Base-by-base conservation (phyloP, 1,140 invertebrate species). In the Dryas iulia region DNA sequence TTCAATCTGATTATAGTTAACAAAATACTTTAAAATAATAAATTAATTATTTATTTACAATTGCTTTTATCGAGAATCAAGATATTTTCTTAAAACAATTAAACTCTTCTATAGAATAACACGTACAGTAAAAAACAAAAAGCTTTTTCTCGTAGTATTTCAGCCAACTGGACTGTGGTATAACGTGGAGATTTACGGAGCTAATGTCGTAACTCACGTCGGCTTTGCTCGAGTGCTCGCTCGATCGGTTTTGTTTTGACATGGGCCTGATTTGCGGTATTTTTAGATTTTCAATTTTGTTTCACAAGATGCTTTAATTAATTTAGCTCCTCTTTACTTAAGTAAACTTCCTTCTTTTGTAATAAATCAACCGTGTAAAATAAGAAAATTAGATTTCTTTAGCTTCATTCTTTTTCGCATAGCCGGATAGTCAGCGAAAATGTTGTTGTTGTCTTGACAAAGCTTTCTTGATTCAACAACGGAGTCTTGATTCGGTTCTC, bases 171-270 rank as follows among this genome's bases (percentile, higher is more conserved):
- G 69, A 69, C 47, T 66, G 66, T 59, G 61, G 62, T 69, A 64
- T 67, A 59, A 56, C 33, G 59, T 14, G 25, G 60, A 71, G 74
- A 74, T 77, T 77, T 74, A 74, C 65, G 54, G 59, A 56, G 57
- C n/a, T 60, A 69, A 67, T 67, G 69, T 59, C 74, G 71, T 74
- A 74, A 71, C 35, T 76, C 66, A 73, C 53, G 62, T 69, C 31
- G 63, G 68, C 47, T 69, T 66, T 59, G 64, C 57, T 70, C 30
- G 21, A 70, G 64, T 39, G 54, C 21, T 65, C 52, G 62, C 14
- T 12, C 71, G 60, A 74, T 67, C 57, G 60, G 63, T 57, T 64
- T 68, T 75, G 65, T 72, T 75, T 67, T 72, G 70, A 75, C 60
- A 64, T 56, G 28, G 24, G 61, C 18, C 21, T 24, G 28, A 64